phyloP scores from a whole-genome alignment of 1,140 invertebrate genomes.

The Tetramorium simillimum region DNA sequence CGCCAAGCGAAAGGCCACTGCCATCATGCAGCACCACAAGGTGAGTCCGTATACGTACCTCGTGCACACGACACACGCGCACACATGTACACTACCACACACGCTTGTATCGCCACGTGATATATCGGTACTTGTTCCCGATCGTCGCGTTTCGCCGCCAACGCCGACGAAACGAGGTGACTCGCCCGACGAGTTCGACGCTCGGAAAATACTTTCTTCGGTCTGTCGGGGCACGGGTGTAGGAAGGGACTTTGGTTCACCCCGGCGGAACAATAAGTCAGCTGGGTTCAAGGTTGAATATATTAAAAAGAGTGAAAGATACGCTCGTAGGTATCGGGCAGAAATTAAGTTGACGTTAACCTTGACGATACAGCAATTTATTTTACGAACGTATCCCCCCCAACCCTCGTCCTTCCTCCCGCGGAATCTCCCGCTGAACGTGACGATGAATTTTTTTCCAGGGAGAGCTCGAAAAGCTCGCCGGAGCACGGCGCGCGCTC shows the following conservation, averaged over 20 bases:
- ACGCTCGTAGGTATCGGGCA: neutral
- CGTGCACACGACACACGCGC: neutral
- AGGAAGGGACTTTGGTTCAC: neutral
- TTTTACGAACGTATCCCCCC: neutral
- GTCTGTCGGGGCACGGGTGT: neutral
- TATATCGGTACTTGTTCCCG: slow-evolving; percentile 28
- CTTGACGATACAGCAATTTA: neutral
- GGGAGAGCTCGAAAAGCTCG: slow-evolving; percentile 1
- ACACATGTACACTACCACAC: neutral
- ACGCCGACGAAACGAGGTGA: neutral
- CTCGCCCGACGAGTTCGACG: neutral
- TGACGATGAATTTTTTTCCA: slow-evolving; percentile 42
- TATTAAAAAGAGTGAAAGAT: neutral
- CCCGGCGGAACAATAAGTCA: neutral
- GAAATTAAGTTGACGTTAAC: neutral
- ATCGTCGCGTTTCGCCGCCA: neutral
- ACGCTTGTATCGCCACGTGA: slow-evolving; percentile 21
- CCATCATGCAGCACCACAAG: slow-evolving; percentile 88
- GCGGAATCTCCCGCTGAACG: neutral
- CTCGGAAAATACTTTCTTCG: neutral
- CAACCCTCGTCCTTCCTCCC: neutral
- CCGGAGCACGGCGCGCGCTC: slow-evolving; percentile 12
- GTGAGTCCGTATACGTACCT: slow-evolving; percentile 79
- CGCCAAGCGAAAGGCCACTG: slow-evolving; percentile 87
- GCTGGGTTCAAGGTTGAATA: neutral